Percentiles rank a stretch among this genome's conserved stretches.
phyloP scores from a whole-genome alignment of 2,113 vertebrate genomes.

The Psettodes erumei region DNA sequence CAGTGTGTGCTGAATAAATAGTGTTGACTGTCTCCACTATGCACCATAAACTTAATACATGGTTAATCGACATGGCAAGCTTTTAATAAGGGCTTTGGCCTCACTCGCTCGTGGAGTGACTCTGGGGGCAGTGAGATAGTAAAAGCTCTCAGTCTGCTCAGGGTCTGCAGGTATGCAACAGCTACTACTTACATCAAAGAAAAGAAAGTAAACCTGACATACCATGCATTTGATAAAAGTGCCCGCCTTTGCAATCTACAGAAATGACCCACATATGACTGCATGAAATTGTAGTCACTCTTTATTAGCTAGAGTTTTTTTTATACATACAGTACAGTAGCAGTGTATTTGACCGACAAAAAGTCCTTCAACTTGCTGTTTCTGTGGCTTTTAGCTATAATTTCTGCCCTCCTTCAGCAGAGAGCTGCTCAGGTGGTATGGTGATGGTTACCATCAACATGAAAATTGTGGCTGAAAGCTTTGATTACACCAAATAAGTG shows the following conservation, averaged over 20 bases:
- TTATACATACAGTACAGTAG: not conserved
- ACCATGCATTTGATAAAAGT: not conserved
- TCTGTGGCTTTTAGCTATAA: too few relatives aligned
- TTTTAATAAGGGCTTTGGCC: slow-evolving; percentile 62
- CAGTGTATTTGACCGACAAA: not conserved
- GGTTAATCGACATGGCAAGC: slow-evolving; percentile 65
- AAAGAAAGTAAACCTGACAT: not conserved
- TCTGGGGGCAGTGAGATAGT: slow-evolving; percentile 42
- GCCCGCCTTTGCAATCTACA: too few relatives aligned
- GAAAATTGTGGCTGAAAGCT: not conserved
- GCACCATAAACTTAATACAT: slow-evolving; percentile 46
- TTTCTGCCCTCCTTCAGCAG: not conserved
- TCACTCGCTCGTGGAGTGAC: slow-evolving; percentile 50
- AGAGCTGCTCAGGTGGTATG: not conserved
- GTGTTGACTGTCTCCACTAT: slow-evolving; percentile 22
- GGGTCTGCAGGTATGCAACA: slow-evolving; percentile 23
- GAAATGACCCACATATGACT: not conserved
- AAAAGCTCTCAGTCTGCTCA: slow-evolving; percentile 19
- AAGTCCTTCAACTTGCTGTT: not conserved
- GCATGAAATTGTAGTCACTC: not conserved
- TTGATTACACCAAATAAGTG: not conserved
- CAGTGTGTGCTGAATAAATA: slow-evolving; percentile 26
- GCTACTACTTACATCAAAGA: not conserved
- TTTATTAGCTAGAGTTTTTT: not conserved
- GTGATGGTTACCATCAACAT: not conserved